phyloP scores from a whole-genome alignment of 2,888 invertebrate species.

The Brachyptera risi region DNA sequence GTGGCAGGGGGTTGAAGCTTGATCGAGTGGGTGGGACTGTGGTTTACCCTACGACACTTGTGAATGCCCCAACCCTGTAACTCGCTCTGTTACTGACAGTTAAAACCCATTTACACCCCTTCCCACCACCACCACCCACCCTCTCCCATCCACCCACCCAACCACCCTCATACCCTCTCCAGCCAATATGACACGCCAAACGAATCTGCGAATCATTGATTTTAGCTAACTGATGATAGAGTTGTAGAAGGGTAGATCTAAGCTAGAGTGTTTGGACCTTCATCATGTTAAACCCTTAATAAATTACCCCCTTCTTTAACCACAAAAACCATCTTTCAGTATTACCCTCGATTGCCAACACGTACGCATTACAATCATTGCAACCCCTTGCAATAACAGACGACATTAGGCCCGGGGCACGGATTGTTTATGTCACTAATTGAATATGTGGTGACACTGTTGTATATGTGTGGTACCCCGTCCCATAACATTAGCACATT shows the following conservation, averaged over 20 bases:
- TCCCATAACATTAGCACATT: too few species aligned
- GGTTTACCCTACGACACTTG: slow-evolving; percentile 15
- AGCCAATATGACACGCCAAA: slow-evolving; percentile 27
- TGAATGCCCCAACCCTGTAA: slow-evolving; percentile 19
- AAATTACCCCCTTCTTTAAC: slow-evolving; percentile 11
- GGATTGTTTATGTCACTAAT: slow-evolving; percentile 24
- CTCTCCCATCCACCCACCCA: neutral
- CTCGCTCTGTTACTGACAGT: slow-evolving; percentile 27
- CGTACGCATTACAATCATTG: neutral
- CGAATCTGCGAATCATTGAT: slow-evolving; percentile 30
- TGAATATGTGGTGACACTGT: slow-evolving; percentile 22
- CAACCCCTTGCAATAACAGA: neutral
- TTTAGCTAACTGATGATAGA: slow-evolving; percentile 12
- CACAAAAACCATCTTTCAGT: slow-evolving; percentile 6
- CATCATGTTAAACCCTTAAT: neutral
- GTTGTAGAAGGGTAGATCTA: slow-evolving; percentile 5
- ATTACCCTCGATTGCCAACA: neutral
- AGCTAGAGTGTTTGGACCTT: neutral
- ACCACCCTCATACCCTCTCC: neutral
- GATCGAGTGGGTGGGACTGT: slow-evolving; percentile 9
- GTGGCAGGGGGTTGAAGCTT: neutral
- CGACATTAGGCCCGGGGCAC: slow-evolving; percentile 14
- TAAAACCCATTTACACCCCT: slow-evolving; percentile 30
- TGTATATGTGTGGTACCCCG: neutral
- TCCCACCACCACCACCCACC: slow-evolving; percentile 8